Base-by-base conservation (phyloP, 2,797 vertebrate genomes). In the Mormyrus hasselquistii region DNA sequence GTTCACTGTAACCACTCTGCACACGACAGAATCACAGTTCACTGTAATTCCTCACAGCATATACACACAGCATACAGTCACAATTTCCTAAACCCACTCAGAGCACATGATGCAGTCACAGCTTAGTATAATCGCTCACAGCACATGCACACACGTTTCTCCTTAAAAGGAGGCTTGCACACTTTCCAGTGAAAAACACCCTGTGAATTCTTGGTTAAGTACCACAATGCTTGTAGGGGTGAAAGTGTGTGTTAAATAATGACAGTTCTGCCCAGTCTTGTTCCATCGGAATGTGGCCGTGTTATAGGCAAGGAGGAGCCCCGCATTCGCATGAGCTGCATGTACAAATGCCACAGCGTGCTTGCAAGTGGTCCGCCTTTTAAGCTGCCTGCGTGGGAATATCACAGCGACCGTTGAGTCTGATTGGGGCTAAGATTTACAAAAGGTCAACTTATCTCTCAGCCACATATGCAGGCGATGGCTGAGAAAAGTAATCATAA, bases 391-490 rank as follows among this genome's bases (percentile, higher is more conserved):
- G 93, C 93, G 92, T 92, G 95, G 92, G 93, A 96, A 96, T 96
- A 95, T 96, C 96, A 95, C 96, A 97, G 96, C 95, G 96, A 96
- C 92, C 93, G 91, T 94, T 96, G 94, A 94, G 96, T 96, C 95
- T 95, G 96, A 97, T 97, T 95, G 92, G 93, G 79, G 94, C 94
- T 92, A 94, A 96, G 96, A 97, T 96, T 97, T 96, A 92, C 90
- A 95, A 97, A 98, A 98, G 97, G 97, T 98, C 97, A 97, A 90
- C 94, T 91, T 96, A 96, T 97, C 96, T 97, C 94, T 92, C 93
- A 94, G 95, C 93, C 96, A 96, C 96, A 95, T 96, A 96, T 94
- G 95, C 96, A 95, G 90, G 96, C 94, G 22, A 89, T 87, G 89
- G 87, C 94, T 95, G 94, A 95, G 95, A 95, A 93, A 88, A 52